Percentiles rank a stretch among this genome's conserved stretches.
These are phyloP conservation scores for Xestobium rufovillosum DNA, from an alignment of 2,888 invertebrate species.

Conservation along the genomic window DNA sequence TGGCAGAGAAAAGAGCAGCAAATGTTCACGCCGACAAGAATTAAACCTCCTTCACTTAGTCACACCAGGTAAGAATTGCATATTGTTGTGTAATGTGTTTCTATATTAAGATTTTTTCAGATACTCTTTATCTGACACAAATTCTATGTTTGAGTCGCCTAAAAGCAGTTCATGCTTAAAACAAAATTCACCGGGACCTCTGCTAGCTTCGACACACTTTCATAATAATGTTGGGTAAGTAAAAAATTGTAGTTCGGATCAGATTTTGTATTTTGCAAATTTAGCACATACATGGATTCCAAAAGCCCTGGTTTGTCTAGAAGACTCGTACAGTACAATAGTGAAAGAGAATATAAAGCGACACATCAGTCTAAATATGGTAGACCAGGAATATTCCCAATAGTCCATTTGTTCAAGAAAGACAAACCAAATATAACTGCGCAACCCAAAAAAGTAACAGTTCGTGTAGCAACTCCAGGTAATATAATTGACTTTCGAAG, in stretches of 20 bases:
- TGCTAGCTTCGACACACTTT: constrained; percentile 43
- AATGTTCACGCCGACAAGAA: not conserved
- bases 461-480: constrained; percentile 35
- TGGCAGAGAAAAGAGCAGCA: not conserved
- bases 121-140: too few species aligned
- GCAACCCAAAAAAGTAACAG: constrained; percentile 33
- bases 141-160: not conserved
- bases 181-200: constrained; percentile 37
- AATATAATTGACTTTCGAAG: constrained; percentile 5
- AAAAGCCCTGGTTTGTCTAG: constrained; percentile 47
- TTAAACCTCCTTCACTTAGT: too few species aligned
- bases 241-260: not conserved
- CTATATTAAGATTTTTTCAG: too few species aligned
- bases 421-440: constrained; percentile 37
- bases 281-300: constrained; percentile 44
- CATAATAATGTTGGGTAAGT: constrained; percentile 45
- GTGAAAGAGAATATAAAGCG: constrained; percentile 31
- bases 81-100: too few species aligned
- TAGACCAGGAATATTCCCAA: constrained; percentile 45
- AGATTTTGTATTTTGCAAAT: too few species aligned
- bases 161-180: not conserved
- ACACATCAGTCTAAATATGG: constrained; percentile 41
- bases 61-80: too few species aligned
- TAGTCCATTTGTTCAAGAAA: constrained; percentile 45
- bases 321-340: constrained; percentile 47